A percentile compares a stretch with the other conserved stretches of the same genome.
Evolutionary conservation across 2,888 invertebrate species (phyloP).

Genomic region (Orthosia gracilis): DNA sequence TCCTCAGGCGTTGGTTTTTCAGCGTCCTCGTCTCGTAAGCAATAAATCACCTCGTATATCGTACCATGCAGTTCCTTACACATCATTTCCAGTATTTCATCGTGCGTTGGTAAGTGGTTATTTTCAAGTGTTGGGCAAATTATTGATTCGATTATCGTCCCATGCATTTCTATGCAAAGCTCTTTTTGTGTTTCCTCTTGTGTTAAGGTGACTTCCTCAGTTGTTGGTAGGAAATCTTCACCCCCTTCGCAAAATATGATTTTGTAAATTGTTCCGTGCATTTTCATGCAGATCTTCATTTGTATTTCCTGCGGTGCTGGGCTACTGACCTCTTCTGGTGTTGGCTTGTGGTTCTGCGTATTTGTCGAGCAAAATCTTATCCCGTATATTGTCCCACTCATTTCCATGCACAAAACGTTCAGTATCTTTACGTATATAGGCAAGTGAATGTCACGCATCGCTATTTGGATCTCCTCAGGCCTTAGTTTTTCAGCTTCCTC

Average conservation of each 20-base stretch:
- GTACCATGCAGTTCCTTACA: conserved; percentile 20
- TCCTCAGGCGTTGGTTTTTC: background rate
- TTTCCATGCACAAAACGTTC: conserved; percentile 1
- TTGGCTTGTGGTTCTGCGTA: background rate
- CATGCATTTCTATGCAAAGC: conserved; percentile 19
- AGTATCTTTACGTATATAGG: conserved; percentile 15
- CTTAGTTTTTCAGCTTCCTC: background rate
- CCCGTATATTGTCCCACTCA: conserved; percentile 4
- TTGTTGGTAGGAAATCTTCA: background rate
- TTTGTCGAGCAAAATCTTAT: background rate
- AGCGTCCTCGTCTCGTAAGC: background rate
- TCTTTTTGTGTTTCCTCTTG: background rate
- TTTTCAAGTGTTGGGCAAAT: conserved; percentile 15
- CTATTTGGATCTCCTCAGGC: background rate
- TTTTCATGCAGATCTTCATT: conserved; percentile 6
- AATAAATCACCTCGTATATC: conserved; percentile 23
- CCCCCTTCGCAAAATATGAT: background rate
- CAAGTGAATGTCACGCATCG: background rate
- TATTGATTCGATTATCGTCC: conserved; percentile 16
- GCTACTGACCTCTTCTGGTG: background rate
- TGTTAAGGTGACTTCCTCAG: background rate
- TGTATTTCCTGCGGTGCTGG: background rate
- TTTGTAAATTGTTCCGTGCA: conserved; percentile 2
- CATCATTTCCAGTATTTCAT: conserved; percentile 13
- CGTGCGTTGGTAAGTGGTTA: background rate